Evolutionary conservation across 2,888 invertebrate species (phyloP), one percentile per base, ranked within the genome.

Genomic region (Conistra vaccinii): DNA sequence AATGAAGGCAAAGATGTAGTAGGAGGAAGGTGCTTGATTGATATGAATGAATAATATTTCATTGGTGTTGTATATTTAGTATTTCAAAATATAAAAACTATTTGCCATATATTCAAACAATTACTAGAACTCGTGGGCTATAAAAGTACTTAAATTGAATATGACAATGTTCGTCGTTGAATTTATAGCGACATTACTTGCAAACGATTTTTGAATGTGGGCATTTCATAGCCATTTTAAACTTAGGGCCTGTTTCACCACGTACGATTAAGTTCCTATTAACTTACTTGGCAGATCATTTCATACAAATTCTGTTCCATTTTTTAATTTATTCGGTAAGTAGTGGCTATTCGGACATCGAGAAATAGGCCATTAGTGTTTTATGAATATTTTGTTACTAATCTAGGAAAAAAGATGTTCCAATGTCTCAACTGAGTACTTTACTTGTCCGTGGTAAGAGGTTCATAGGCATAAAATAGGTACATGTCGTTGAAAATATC

Each of bases 61-160:
- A 61, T 14, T n/a, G 3, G n/a, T 35, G 6, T 12, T 61, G 32
- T 6, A 69, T 29, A 4, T 57, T 55, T 69, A 39, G 29, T 9
- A 23, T 17, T 48, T 35, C 23, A n/a, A 26, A 66, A 45, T 32
- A 53, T 45, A 68, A 35, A 67, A 48, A 51, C 39, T 51, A 70
- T 72, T 48, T 23, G 35, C 10, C 35, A 45, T 79, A 32, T 58
- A 48, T 58, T 42, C 58, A 63, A 72, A 48, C 60, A 61, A 72
- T 71, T 32, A 78, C 51, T 45, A 73, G n/a, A 57, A 57, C 26
- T 26, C 39, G 23, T 29, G 23, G 23, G 51, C 62, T 29, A 63
- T 77, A 57, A 77, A 77, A 73, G 26, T 42, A n/a, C n/a, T n/a
- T n/a, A 63, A 73, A 73, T 73, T 62, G 6, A 73, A 73, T 73